Evolutionary conservation across 2,797 vertebrate species (phyloP), one percentile per base, ranked within the genome.

Genomic region (Ataeniobius toweri): DNA sequence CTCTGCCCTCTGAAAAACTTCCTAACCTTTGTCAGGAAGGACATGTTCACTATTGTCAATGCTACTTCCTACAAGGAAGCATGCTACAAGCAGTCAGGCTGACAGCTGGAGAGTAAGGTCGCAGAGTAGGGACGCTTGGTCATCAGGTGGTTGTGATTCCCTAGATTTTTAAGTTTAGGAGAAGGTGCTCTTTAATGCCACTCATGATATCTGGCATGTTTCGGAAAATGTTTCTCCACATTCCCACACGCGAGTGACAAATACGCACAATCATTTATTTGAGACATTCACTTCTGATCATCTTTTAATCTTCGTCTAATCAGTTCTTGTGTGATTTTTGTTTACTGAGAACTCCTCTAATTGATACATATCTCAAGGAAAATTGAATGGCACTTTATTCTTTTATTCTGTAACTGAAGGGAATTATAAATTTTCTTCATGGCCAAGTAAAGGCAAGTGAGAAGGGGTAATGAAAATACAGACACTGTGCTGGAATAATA

Each of bases 1-100:
- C 96, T 99, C 89, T 99, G 98, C 85, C 97, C 98, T n/a, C 94
- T 99, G 12, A 94, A 94, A 79, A 98, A 96, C 85, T 96, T 99
- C 77, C 91, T 97, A 73, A 96, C 68, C 79, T 99, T 98, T 86
- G 97, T 99, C 84, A 95, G 92, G 80, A 96, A 90, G 89, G 98
- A 97, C 92, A 98, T 99, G 96, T 98, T 99, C 91, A 90, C 90
- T 20, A 77, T 94, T 71, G 94, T 99, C 80, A 97, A 97, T 6
- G 94, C 96, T 59, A 96, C 96, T 2, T 96, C 95, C 86, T 99
- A 99, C 87, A 94, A 96, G 0, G 96, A 98, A 67, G 98, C 97
- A 1, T 99, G 98, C 91, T 97, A 90, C 76, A 84, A 78, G 74
- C 89, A 73, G 28, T 73, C 85, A 0, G 89, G 68, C 16, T 93